Evolutionary conservation across 2,888 invertebrate genomes (phyloP), one percentile per base, ranked within the genome.

Genomic region (Euphydryas editha): DNA sequence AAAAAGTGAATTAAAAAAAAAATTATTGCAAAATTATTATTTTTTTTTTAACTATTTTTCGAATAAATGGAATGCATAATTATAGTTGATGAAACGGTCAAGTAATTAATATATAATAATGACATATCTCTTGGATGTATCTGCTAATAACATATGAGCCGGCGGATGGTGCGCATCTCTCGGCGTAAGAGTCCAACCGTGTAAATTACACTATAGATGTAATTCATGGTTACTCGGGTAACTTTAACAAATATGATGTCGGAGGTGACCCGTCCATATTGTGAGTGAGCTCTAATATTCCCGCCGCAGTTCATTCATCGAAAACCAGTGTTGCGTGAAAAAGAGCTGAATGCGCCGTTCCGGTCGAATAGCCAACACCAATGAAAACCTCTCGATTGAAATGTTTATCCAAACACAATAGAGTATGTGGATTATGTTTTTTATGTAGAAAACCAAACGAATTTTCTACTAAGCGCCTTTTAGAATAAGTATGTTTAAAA

Each of bases 371-470:
- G 77, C 74, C 82, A 74, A 82, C 77, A 79, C 85, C 80, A 85
- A 87, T 87, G 87, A 81, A 86, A 87, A 82, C 83, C 84, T 82
- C 81, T 80, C 85, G 59, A 68, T 68, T 68, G 71, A 86, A 88
- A 88, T 88, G 85, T 89, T 86, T 87, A 85, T 87, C 81, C 86
- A 84, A 87, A 88, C 84, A 88, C 85, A 87, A 87, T 85, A 79
- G 80, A 77, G 79, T 79, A 81, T 84, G 80, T 80, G 79, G 79
- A 80, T 80, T 83, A 79, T 80, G 80, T 78, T 78, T 76, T 79
- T 73, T 59, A 24, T 39, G 17, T 4, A 37, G 13, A 57, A 46
- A 30, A 39, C 61, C 69, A 75, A 71, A 65, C 55, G 62, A 67
- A 68, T 65, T 72, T 72, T 64, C 65, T 63, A 44, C 64, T 59